Evolutionary conservation across 92 coral and sea anemone species (phyloP).

Genomic region (Porites evermanni): DNA sequence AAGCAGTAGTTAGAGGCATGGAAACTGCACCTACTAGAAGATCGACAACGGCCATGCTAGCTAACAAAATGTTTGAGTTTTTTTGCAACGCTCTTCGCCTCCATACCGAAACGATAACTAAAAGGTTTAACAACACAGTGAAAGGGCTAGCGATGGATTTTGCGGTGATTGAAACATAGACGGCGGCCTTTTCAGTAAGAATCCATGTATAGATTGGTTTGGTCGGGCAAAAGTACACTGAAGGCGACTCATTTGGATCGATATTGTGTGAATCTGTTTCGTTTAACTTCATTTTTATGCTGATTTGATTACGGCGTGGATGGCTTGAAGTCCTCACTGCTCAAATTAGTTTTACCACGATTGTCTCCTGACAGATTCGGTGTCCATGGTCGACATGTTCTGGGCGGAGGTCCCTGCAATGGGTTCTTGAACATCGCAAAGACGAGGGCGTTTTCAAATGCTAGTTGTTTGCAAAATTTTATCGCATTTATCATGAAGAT

Average conservation of each 20-base stretch:
- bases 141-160: not conserved
- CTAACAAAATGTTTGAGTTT: conserved; percentile 22
- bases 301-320: not conserved
- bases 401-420: not conserved
- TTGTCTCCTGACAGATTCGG: not conserved
- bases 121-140: not conserved
- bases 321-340: not conserved
- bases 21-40: conserved; percentile 26
- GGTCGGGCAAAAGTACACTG: conserved; percentile 4
- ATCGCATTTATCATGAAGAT: too few relatives aligned
- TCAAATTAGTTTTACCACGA: not conserved
- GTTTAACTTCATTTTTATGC: conserved; percentile 1
- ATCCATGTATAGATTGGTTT: conserved; percentile 1
- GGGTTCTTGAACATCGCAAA: not conserved
- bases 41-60: conserved; percentile 41
- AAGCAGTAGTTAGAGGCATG: not conserved
- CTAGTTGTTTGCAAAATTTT: not conserved
- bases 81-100: conserved; percentile 1
- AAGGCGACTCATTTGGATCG: not conserved
- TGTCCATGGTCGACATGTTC: not conserved
- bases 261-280: not conserved
- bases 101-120: conserved; percentile 1
- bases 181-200: not conserved
- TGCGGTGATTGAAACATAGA: not conserved
- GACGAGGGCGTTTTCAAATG: not conserved